These are phyloP conservation scores for Tanypteryx hageni DNA, from an alignment of 2,888 invertebrate genomes.

Conservation along the genomic window DNA sequence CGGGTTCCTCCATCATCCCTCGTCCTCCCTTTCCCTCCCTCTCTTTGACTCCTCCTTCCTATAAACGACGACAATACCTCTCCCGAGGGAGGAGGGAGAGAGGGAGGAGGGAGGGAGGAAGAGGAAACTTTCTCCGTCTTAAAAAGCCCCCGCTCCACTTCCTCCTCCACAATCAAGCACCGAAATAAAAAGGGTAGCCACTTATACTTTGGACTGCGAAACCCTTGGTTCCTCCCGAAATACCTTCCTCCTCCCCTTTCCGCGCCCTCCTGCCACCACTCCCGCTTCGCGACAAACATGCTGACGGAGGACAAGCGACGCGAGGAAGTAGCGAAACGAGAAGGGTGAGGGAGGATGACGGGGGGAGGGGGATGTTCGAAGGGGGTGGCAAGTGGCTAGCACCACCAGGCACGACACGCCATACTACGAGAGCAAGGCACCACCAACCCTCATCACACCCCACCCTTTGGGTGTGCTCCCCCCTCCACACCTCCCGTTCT, in stretches of 20 bases:
- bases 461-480: neutral
- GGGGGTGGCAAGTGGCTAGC: constrained; percentile 34
- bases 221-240: neutral
- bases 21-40: no score
- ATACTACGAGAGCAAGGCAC: constrained; percentile 4
- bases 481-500: neutral
- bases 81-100: no score
- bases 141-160: neutral
- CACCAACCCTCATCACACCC: neutral
- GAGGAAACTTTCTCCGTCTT: neutral
- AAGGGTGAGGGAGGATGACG: neutral
- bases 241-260: neutral
- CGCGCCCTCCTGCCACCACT: neutral
- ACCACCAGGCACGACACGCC: constrained; percentile 60
- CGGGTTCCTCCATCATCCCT: no score
- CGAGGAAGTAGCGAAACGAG: neutral
- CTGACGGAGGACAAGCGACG: neutral
- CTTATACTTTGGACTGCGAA: neutral
- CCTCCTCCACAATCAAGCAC: neutral
- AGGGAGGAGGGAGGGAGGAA: no score
- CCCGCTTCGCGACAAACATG: constrained; percentile 44
- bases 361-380: neutral
- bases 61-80: no score
- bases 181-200: neutral
- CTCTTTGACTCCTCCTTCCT: no score